Evolutionary conservation across 2,888 invertebrate genomes (phyloP), one percentile per base, ranked within the genome.

Genomic region (Clistopyga incitator): DNA sequence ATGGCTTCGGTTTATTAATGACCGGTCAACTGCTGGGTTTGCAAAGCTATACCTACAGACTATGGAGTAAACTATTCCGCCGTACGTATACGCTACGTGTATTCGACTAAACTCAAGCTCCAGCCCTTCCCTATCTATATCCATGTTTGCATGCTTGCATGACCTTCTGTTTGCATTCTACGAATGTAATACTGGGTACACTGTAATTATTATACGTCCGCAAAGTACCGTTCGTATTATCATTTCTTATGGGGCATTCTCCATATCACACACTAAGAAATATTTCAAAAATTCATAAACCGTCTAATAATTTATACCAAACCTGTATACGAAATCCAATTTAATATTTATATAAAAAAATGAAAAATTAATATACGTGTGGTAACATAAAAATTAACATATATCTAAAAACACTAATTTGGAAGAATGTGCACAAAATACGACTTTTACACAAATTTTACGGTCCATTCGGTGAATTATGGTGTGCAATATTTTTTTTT

Each of bases 1-100:
- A 92, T 92, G 92, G 92, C 90, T 91, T 87, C 90, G 90, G 90
- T 92, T 93, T 92, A 93, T 93, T 92, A 92, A 93, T 92, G 92
- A 92, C 92, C 90, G 91, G 92, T 92, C 92, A 92, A 91, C 90
- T 89, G 90, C 78, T 75, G 64, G 75, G 74, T 65, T 78, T 68
- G 74, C 54, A 52, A 74, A 74, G 45, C 71, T 78, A 59, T 52
- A 67, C 47, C 47, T 45, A 47, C 67, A 25, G 47, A 45, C 47
- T 65, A 23, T 65, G 13, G 65, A 47, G 67, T 47, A 67, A 64
- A 64, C 64, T 64, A 64, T 64, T 64, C 38, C 64, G 18, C 18
- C 64, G 38, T 64, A 64, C 20, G 18, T 64, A 64, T 29, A 11
- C 29, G 34, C 10, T 38, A 38, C n/a, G 38, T 38, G 64, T 20